Base-by-base conservation (phyloP, 2,888 invertebrate species). In the Ophioninae sp. region DNA sequence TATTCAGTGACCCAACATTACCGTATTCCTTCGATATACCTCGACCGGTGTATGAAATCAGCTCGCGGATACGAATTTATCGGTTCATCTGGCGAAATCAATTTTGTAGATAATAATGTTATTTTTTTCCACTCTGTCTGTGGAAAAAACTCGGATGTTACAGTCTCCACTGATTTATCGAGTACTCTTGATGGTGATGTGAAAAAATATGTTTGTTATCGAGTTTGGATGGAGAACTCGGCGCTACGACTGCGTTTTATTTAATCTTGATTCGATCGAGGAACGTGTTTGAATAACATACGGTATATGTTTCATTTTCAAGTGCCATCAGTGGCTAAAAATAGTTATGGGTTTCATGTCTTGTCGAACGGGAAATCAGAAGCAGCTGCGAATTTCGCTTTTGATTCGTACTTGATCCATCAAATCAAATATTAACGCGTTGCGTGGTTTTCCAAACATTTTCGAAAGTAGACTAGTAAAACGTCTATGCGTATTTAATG, bases 1-100 rank as follows among this genome's bases (percentile, higher is more conserved):
- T 82, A 82, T 65, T 10, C 17, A 63, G 51, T 63, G 51, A 68
- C 61, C 59, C 37, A 30, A 59, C 37, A 39, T 39, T 22, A 58
- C 13, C 37, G 58, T 39, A 10, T 23, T n/a, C 10, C 23, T 61
- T 61, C 61, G 8, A 44, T 44, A n/a, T 10, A 23, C 9, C 20
- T 17, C 22, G 37, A 59, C 22, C 72, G 39, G 7, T 22, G 7
- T 22, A 64, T 8, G 23, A 13, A 56, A 20, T 23, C 20, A 51
- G 51, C 13, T 51, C 30, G 37, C 20, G 41, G 10, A 41, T 44
- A 41, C 17, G 44, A 20, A 51, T 51, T 51, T 51, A 51, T 51
- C 51, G 17, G 13, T 51, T 51, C 17, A 51, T 5, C 17, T 6
- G 6, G 51, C 51, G 13, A 51, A 51, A 51, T 51, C 17, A 17